phyloP scores from a whole-genome alignment of 2,888 invertebrate genomes.

The Apotomis turbidana region DNA sequence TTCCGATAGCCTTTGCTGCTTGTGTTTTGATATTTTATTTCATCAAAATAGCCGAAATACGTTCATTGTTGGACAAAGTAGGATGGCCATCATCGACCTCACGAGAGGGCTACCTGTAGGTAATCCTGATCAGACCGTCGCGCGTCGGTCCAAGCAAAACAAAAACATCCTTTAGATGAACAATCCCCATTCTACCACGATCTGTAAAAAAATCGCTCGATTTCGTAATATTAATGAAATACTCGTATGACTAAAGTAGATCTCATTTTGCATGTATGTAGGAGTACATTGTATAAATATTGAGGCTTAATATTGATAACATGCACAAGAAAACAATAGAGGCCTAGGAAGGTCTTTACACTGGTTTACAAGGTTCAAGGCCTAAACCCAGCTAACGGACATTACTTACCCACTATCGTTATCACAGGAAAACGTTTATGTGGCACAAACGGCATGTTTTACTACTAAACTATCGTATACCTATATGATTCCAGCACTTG shows the following conservation, averaged over 20 bases:
- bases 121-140: no score
- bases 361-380: conserved; percentile 77
- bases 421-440: conserved; percentile 55
- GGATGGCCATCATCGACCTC: no score
- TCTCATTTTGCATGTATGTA: background rate
- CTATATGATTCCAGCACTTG: background rate
- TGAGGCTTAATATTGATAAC: conserved; percentile 43
- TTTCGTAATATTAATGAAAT: no score
- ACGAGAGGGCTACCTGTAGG: no score
- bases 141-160: no score
- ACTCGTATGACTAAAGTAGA: background rate
- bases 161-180: no score
- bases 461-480: background rate
- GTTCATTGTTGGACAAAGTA: no score
- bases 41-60: no score
- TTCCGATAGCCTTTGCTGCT: no score
- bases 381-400: conserved; percentile 52
- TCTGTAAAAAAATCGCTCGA: no score
- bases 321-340: conserved; percentile 60
- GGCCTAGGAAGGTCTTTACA: conserved; percentile 68
- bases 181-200: no score
- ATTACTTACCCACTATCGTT: conserved; percentile 67
- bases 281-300: background rate
- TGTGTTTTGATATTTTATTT: no score
- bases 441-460: background rate